Percentiles rank a stretch among this genome's conserved stretches.
These are phyloP conservation scores for Borostomias antarcticus DNA, from an alignment of 2,797 vertebrate species.

Conservation along the genomic window DNA sequence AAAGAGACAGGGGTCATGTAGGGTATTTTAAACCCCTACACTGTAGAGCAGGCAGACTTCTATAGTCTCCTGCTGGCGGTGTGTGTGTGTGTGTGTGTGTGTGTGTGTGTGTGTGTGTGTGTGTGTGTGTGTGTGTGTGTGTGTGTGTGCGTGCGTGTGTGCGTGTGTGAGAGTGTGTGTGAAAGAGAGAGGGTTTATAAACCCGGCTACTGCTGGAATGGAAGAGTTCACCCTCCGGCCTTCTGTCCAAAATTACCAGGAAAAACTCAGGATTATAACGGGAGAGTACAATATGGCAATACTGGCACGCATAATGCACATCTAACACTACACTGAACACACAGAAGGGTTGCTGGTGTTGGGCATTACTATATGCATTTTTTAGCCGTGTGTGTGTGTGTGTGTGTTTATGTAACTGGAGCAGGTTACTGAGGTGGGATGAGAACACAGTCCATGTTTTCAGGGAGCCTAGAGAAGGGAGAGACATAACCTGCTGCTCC, in stretches of 20 bases:
- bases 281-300: not conserved
- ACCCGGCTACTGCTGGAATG: slow-evolving; percentile 60
- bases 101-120: not conserved
- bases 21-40: slow-evolving; percentile 52
- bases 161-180: not conserved
- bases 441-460: not conserved
- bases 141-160: slow-evolving; percentile 55
- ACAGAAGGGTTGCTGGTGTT: not conserved
- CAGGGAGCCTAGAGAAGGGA: no score
- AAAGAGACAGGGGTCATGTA: slow-evolving; percentile 49
- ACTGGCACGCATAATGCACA: not conserved
- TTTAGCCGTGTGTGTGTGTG: no score
- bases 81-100: not conserved
- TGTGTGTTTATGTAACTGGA: no score
- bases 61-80: slow-evolving; percentile 34
- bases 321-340: not conserved
- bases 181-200: slow-evolving; percentile 57
- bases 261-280: slow-evolving; percentile 16
- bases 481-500: no score
- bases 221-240: slow-evolving; percentile 51
- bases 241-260: slow-evolving; percentile 63
- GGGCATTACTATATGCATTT: not conserved
- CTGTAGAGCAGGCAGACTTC: slow-evolving; percentile 46
- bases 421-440: not conserved
- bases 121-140: slow-evolving; percentile 7